Evolutionary conservation across 2,113 vertebrate genomes (phyloP).

Genomic region (Grallaria varia): DNA sequence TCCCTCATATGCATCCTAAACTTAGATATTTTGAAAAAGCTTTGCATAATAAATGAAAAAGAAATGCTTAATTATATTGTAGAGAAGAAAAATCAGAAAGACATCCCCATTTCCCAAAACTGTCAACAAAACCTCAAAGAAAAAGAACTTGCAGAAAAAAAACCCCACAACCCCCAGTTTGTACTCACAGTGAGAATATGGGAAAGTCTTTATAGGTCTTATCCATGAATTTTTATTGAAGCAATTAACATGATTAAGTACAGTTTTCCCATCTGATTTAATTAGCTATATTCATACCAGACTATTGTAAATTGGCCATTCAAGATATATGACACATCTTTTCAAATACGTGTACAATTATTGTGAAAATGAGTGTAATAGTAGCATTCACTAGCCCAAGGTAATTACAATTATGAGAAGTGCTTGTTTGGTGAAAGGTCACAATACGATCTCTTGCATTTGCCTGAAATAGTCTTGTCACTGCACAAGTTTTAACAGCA

Average conservation of each 20-base stretch:
- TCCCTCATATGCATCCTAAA: not conserved
- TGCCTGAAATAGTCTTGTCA: constrained; percentile 25
- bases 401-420: constrained; percentile 51
- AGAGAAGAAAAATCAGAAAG: not conserved
- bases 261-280: constrained; percentile 48
- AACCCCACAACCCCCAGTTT: not conserved
- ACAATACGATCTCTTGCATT: constrained; percentile 36
- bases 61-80: not conserved
- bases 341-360: constrained; percentile 26
- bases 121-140: not conserved
- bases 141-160: not conserved
- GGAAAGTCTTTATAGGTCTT: not conserved
- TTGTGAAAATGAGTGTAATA: constrained; percentile 49
- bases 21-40: not conserved
- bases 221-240: constrained; percentile 20
- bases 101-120: not conserved
- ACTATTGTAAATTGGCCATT: constrained; percentile 25
- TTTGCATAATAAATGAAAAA: not conserved
- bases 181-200: not conserved
- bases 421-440: constrained; percentile 64
- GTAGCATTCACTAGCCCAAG: constrained; percentile 16
- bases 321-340: constrained; percentile 36
- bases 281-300: constrained; percentile 53
- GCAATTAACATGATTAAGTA: constrained; percentile 33
- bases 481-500: not conserved